phyloP scores from a whole-genome alignment of 1,140 invertebrate genomes.

The Helicoverpa armigera region DNA sequence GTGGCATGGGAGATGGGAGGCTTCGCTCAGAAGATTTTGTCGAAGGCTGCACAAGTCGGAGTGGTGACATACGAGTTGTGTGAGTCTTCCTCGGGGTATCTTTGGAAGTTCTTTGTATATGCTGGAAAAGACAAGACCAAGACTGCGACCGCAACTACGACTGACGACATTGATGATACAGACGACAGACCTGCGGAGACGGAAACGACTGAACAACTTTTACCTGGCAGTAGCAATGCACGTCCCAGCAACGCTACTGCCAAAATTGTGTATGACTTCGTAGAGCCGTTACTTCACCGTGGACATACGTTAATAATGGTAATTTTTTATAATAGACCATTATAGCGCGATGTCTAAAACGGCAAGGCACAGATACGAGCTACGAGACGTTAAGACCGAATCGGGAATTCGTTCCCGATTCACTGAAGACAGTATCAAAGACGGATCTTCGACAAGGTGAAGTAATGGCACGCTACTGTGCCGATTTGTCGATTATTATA shows the following conservation, averaged over 20 bases:
- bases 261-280: constrained; percentile 51
- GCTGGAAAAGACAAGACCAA: constrained; percentile 40
- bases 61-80: constrained; percentile 57
- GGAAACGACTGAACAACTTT: background rate
- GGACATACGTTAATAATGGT: constrained; percentile 63
- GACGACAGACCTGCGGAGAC: background rate
- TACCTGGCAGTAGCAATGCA: background rate
- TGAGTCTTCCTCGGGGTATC: constrained; percentile 54
- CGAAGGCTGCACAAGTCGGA: constrained; percentile 50
- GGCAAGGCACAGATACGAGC: constrained; percentile 48
- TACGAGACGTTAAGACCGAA: constrained; percentile 54
- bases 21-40: constrained; percentile 30
- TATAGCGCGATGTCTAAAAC: constrained; percentile 52
- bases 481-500: constrained; percentile 52
- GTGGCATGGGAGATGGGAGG: constrained; percentile 18
- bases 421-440: constrained; percentile 32
- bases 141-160: background rate
- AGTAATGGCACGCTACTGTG: constrained; percentile 42
- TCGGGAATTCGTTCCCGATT: constrained; percentile 36
- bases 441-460: constrained; percentile 48
- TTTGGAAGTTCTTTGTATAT: constrained; percentile 54
- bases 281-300: constrained; percentile 52
- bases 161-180: background rate
- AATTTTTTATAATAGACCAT: constrained; percentile 47
- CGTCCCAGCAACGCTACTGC: constrained; percentile 47